Percentiles rank a stretch among this genome's conserved stretches.
Evolutionary conservation across 2,888 invertebrate species (phyloP).

Genomic region (Sussaba pulchella): DNA sequence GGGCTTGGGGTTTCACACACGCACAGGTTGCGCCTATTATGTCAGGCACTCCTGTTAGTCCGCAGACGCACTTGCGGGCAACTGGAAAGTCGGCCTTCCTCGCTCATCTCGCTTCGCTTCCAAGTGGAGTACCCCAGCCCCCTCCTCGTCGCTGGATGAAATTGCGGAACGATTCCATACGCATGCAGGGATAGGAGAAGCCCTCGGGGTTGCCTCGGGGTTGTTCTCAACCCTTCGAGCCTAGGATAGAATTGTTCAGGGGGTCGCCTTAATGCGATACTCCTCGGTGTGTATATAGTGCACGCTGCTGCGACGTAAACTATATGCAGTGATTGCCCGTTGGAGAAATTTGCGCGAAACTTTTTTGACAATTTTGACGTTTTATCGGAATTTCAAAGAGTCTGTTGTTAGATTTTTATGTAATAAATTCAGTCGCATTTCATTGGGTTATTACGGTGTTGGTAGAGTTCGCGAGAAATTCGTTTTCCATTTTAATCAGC

Average conservation of each 20-base stretch:
- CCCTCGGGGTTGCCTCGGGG: slow-evolving; percentile 5
- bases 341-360: neutral
- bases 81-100: slow-evolving; percentile 55
- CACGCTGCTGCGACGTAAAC: neutral
- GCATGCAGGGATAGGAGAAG: slow-evolving; percentile 1
- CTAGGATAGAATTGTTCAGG: slow-evolving; percentile 13
- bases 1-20: slow-evolving; percentile 48
- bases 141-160: neutral
- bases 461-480: neutral
- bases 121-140: slow-evolving; percentile 14
- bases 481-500: neutral
- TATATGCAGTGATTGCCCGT: neutral
- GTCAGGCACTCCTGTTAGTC: slow-evolving; percentile 31
- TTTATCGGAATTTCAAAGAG: neutral
- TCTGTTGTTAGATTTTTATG: neutral
- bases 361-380: neutral
- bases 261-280: neutral
- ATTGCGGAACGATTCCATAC: slow-evolving; percentile 16
- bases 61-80: slow-evolving; percentile 53
- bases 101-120: slow-evolving; percentile 48
- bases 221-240: neutral
- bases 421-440: neutral
- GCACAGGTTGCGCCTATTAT: slow-evolving; percentile 63
- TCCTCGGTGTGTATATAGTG: neutral
- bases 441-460: neutral